These are phyloP conservation scores for Heliothis subflexa DNA, from an alignment of 1,140 invertebrate species.

Conservation along the genomic window DNA sequence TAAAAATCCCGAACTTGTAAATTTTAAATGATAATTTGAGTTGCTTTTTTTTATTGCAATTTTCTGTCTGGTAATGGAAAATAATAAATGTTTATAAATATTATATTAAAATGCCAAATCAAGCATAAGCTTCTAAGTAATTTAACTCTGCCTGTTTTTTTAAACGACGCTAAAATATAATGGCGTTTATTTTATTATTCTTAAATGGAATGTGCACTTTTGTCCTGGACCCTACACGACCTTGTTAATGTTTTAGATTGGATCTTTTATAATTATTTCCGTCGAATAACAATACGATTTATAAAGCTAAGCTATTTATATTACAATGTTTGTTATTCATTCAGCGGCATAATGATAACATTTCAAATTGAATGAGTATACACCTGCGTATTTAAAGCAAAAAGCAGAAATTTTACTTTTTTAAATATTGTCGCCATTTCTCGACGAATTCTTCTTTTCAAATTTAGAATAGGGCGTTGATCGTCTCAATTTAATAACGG, in stretches of 20 bases:
- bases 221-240: neutral
- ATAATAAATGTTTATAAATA: neutral
- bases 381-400: slow-evolving; percentile 43
- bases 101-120: neutral
- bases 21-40: slow-evolving; percentile 4
- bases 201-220: slow-evolving; percentile 22
- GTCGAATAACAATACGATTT: slow-evolving; percentile 47
- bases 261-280: slow-evolving; percentile 22
- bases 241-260: slow-evolving; percentile 26
- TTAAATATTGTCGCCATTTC: slow-evolving; percentile 24
- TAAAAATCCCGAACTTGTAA: slow-evolving; percentile 25
- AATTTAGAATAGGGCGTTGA: slow-evolving; percentile 29
- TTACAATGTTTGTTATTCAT: slow-evolving; percentile 41
- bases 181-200: neutral
- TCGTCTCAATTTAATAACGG: neutral
- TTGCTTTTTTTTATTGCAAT: slow-evolving; percentile 22
- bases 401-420: neutral
- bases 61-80: neutral
- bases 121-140: too few species aligned
- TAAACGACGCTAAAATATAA: neutral
- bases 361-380: slow-evolving; percentile 8
- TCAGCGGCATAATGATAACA: slow-evolving; percentile 34
- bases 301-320: slow-evolving; percentile 28
- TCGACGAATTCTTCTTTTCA: slow-evolving; percentile 1
- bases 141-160: neutral